These are phyloP conservation scores for Enteromius radiatus DNA, from an alignment of 2,797 vertebrate species.

Conservation along the genomic window DNA sequence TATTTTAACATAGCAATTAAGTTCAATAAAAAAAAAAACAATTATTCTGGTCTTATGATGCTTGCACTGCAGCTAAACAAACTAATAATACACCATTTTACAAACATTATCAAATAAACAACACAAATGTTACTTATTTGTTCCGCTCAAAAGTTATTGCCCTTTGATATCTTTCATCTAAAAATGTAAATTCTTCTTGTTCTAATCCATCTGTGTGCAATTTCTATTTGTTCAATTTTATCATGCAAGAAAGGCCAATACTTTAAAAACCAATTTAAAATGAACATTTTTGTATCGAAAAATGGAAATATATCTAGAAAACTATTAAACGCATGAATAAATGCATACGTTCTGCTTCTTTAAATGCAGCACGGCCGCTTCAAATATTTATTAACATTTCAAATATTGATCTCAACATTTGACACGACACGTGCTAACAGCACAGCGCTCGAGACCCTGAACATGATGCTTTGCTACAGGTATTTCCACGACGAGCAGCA, in stretches of 20 bases:
- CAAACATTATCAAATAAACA: neutral
- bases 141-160: neutral
- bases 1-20: neutral
- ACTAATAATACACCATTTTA: neutral
- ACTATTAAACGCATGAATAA: neutral
- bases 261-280: neutral
- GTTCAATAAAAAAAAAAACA: neutral
- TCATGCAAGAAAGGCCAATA: neutral
- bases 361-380: neutral
- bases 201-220: neutral
- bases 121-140: neutral
- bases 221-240: neutral
- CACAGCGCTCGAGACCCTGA: neutral
- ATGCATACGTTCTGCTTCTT: neutral
- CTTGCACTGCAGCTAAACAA: neutral
- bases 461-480: too few species aligned
- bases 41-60: too few species aligned
- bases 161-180: neutral
- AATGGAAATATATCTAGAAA: neutral
- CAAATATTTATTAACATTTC: neutral
- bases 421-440: neutral
- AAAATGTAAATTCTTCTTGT: neutral
- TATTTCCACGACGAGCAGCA: neutral
- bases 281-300: neutral
- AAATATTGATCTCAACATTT: slow-evolving; percentile 4